These are phyloP conservation scores for Galbula dea DNA, from an alignment of 2,113 vertebrate species.

Conservation along the genomic window DNA sequence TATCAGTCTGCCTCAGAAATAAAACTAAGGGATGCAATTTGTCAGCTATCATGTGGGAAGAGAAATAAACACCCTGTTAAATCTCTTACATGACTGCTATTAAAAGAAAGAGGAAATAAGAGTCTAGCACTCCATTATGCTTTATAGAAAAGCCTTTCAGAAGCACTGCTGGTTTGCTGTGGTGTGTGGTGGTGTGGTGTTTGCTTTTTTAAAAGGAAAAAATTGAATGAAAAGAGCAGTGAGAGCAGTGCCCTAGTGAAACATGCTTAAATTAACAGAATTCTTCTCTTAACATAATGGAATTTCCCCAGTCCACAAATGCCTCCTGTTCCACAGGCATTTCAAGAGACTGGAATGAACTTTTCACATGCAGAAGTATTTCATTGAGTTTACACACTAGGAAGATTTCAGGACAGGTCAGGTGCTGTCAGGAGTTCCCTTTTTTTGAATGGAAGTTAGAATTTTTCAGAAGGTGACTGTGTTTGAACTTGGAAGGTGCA, in stretches of 20 bases:
- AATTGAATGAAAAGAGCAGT: no score
- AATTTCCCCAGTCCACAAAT: not conserved
- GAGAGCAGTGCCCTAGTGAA: not conserved
- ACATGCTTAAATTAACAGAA: not conserved
- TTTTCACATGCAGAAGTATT: not conserved
- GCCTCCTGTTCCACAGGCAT: not conserved
- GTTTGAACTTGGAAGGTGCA: not conserved
- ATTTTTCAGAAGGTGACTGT: not conserved
- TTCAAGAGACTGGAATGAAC: not conserved
- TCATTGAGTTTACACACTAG: not conserved
- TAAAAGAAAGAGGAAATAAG: constrained; percentile 58
- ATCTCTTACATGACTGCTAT: constrained; percentile 43
- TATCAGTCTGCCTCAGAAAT: constrained; percentile 38
- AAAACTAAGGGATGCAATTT: constrained; percentile 44
- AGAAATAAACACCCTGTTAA: constrained; percentile 52
- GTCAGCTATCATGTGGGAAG: constrained; percentile 54
- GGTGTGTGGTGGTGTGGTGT: not conserved
- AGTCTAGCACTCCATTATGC: constrained; percentile 30
- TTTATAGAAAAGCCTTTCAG: not conserved
- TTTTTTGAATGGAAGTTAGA: not conserved
- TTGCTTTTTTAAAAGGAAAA: no score
- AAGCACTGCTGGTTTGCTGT: not conserved
- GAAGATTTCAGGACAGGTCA: not conserved
- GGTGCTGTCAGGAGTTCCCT: not conserved
- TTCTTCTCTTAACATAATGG: not conserved